These are phyloP conservation scores for Bergia sp. DNA, from an alignment of 92 coral and sea anemone species.

Conservation along the genomic window DNA sequence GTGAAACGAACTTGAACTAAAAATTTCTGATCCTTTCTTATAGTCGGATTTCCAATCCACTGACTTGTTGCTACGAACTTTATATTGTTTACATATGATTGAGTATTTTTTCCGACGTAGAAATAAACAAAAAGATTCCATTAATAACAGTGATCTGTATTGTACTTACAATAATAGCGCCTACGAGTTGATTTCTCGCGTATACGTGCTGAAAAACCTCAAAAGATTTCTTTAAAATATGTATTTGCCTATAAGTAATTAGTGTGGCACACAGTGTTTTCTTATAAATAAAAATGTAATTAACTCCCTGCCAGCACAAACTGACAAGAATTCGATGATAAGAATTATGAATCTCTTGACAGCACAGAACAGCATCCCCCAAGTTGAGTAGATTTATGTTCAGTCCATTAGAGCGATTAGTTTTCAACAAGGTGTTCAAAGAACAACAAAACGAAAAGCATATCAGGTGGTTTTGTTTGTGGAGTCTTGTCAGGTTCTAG, in stretches of 20 bases:
- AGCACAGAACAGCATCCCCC: neutral
- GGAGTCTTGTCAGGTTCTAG: neutral
- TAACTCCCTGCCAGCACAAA: neutral
- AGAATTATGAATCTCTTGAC: neutral
- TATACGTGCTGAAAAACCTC: neutral
- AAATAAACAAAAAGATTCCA: neutral
- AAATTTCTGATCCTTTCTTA: neutral
- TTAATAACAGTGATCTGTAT: neutral
- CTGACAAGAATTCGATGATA: neutral
- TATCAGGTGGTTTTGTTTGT: slow-evolving; percentile 5
- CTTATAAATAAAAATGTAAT: neutral
- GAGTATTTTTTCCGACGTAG: neutral
- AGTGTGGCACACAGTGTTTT: neutral
- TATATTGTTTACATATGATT: neutral
- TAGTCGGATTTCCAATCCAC: neutral
- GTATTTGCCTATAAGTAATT: neutral
- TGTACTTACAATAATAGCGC: neutral
- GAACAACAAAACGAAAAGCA: neutral
- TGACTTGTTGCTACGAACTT: neutral
- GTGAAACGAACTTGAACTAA: neutral
- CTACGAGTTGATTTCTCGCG: neutral
- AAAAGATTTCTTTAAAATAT: neutral
- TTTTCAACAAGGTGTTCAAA: neutral
- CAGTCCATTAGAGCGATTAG: neutral
- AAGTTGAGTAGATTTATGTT: neutral